Base-by-base conservation (phyloP, 2,888 invertebrate species). In the Lasioglossum lativentre region DNA sequence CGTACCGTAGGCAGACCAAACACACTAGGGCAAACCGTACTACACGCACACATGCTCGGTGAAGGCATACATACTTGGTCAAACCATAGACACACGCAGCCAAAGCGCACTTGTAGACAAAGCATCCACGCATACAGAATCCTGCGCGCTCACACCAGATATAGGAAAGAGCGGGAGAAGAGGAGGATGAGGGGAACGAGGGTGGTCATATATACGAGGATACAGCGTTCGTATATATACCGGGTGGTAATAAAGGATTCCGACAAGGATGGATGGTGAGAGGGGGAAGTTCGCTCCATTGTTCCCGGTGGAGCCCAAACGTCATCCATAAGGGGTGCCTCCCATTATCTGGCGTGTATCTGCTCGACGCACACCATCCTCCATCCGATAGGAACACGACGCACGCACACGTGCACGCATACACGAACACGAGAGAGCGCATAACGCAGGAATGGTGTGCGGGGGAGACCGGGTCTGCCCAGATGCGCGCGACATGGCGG, bases 161-260 rank as follows among this genome's bases (percentile, higher is more conserved):
- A 63, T 6, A 30, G 16, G 16, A 6, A 0, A 30, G 59, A 30
- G 59, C 27, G 1, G 14, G 27, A n/a, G 59, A 63, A 30, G 45
- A 59, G 73, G 75, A n/a, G 75, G 47, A 40, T 30, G 73, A 59
- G 40, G 42, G 79, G 42, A 83, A 68, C 63, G 63, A 34, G 87
- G 87, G 73, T 75, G 86, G 78, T 81, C 82, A 86, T 90, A 47
- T 72, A 88, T 89, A 90, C 82, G 86, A 85, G 89, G 84, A 87
- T 87, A 89, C 70, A 80, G 73, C 77, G 78, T 88, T 83, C 85
- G 87, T 91, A 90, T 90, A 90, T 91, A 87, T 83, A 87, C 86
- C 85, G 89, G 88, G 89, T 89, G 88, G 92, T 91, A 95, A 95
- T 94, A 94, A 94, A 94, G 93, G 94, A 95, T 94, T 95, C 93